These are phyloP conservation scores for Heliconius himera DNA, from an alignment of 1,140 invertebrate genomes.

Conservation along the genomic window DNA sequence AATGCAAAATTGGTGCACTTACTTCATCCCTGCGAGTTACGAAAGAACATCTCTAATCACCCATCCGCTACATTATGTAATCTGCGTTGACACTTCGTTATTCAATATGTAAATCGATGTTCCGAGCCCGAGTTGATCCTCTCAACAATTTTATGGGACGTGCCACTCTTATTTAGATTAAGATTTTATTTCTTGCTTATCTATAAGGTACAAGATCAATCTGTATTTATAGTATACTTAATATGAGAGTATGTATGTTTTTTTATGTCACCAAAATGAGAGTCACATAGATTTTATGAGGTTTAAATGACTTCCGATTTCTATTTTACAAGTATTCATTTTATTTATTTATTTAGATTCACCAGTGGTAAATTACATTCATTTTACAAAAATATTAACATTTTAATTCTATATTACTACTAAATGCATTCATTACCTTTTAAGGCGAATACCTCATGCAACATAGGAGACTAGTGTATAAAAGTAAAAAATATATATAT, in stretches of 20 bases:
- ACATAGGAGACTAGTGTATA: too few relatives aligned
- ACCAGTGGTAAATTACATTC: too few relatives aligned
- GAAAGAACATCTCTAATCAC: slow-evolving; percentile 21
- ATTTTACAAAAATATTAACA: too few relatives aligned
- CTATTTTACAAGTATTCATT: too few relatives aligned
- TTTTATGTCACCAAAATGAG: not conserved
- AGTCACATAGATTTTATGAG: not conserved
- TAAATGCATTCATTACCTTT: too few relatives aligned
- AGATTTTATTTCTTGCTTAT: slow-evolving; percentile 29
- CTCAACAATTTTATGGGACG: slow-evolving; percentile 41
- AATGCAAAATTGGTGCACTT: not conserved
- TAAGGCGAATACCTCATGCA: too few relatives aligned
- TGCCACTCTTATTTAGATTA: slow-evolving; percentile 39
- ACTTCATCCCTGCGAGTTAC: not conserved
- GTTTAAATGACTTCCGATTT: not conserved
- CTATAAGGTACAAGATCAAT: not conserved
- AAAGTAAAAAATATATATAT: too few relatives aligned
- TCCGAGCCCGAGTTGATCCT: slow-evolving; percentile 27
- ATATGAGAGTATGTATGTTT: too few relatives aligned
- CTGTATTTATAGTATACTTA: not conserved
- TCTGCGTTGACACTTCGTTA: slow-evolving; percentile 46
- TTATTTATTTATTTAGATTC: too few relatives aligned
- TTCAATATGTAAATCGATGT: slow-evolving; percentile 50
- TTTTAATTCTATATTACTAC: too few relatives aligned
- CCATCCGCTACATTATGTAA: not conserved